Evolutionary conservation across 1,140 invertebrate species (phyloP).

Genomic region (Lasioglossum baleicum): DNA sequence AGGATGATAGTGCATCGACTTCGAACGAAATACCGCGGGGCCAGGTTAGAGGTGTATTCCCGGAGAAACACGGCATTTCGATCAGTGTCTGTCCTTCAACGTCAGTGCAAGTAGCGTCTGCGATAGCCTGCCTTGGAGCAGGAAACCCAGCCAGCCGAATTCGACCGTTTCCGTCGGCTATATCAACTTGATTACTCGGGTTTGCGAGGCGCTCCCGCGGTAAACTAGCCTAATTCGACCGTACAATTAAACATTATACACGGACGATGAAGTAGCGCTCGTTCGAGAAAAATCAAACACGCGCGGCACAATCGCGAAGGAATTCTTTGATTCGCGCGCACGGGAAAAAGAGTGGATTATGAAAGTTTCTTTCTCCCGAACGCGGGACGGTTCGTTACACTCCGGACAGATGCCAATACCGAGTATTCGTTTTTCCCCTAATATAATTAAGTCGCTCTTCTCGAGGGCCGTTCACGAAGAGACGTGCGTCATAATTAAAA

Average conservation of each 20-base stretch:
- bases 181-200: slow-evolving; percentile 22
- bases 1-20: slow-evolving; percentile 54
- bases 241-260: background rate
- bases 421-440: background rate
- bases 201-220: background rate
- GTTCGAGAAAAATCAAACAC: background rate
- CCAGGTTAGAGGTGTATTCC: slow-evolving; percentile 51
- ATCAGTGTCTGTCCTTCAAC: slow-evolving; percentile 62
- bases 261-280: background rate
- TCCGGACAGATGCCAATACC: slow-evolving; percentile 20
- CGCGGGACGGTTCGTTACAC: slow-evolving; percentile 18
- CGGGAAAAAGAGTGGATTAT: background rate
- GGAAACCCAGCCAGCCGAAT: slow-evolving; percentile 31
- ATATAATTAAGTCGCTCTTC: slow-evolving; percentile 20
- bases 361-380: background rate
- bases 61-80: slow-evolving; percentile 71
- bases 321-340: background rate
- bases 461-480: background rate
- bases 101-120: slow-evolving; percentile 29
- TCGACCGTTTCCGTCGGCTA: background rate
- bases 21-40: slow-evolving; percentile 56
- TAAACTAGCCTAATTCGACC: too few species aligned
- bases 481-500: slow-evolving; percentile 13
- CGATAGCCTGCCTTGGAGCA: background rate
- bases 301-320: background rate